These are phyloP conservation scores for Archivesica marissinica DNA, from an alignment of 1,140 invertebrate genomes.

Conservation along the genomic window DNA sequence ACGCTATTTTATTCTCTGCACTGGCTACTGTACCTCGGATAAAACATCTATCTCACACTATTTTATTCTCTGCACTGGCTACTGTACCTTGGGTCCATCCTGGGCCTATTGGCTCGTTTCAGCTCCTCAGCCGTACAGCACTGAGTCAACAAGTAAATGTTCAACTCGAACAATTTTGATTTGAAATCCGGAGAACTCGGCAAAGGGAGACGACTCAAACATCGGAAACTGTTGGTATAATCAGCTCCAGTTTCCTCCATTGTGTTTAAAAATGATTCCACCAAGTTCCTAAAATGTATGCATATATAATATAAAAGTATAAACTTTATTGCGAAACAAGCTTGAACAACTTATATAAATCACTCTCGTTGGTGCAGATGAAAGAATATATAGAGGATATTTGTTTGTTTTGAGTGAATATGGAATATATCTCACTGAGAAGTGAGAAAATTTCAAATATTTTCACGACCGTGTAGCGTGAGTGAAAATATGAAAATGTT, in stretches of 20 bases:
- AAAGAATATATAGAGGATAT: too few species aligned
- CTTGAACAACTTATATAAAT: too few species aligned
- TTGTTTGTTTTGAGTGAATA: too few species aligned
- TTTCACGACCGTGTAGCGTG: too few species aligned
- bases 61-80: too few species aligned
- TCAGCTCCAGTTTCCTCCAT: conserved; percentile 88
- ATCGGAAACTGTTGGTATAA: conserved; percentile 88
- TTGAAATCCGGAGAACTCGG: conserved; percentile 72
- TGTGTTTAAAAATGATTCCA: conserved; percentile 86
- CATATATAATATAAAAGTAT: background rate
- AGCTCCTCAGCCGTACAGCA: conserved; percentile 82
- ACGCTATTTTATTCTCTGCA: too few species aligned
- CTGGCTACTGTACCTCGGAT: too few species aligned
- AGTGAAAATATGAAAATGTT: too few species aligned
- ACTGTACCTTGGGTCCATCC: conserved; percentile 79
- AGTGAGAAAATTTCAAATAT: too few species aligned
- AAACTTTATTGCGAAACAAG: background rate
- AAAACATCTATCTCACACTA: too few species aligned
- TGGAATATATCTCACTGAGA: too few species aligned
- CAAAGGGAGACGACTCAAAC: conserved; percentile 85
- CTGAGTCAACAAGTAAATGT: conserved; percentile 80
- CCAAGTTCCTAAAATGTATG: conserved; percentile 82
- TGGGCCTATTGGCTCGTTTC: conserved; percentile 69
- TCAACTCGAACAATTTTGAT: conserved; percentile 62
- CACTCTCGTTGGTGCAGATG: too few species aligned